Evolutionary conservation across 2,797 vertebrate genomes (phyloP).

Genomic region (Spheniscus humboldti): DNA sequence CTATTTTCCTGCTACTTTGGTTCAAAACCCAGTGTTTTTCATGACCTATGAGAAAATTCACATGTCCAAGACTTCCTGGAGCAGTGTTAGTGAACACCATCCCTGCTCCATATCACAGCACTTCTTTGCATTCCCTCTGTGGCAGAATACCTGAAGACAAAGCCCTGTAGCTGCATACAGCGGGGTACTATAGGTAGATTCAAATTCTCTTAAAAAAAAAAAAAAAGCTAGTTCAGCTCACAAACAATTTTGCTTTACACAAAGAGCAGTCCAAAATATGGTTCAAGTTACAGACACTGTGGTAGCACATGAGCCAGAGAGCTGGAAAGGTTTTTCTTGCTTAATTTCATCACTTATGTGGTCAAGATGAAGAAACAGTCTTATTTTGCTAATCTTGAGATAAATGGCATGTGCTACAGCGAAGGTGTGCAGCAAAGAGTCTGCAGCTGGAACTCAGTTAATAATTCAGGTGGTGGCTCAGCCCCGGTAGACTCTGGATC

Average conservation of each 20-base stretch:
- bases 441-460: neutral
- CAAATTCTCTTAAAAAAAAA: neutral
- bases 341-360: neutral
- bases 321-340: neutral
- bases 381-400: neutral
- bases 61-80: neutral
- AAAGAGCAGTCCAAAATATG: neutral
- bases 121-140: neutral
- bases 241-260: neutral
- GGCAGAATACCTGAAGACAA: neutral
- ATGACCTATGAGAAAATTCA: neutral
- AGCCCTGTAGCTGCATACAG: neutral
- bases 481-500: neutral
- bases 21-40: neutral
- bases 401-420: neutral
- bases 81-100: neutral
- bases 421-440: neutral
- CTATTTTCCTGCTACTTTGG: neutral
- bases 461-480: conserved; percentile 11
- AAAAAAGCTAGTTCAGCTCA: neutral
- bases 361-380: neutral
- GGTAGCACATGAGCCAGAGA: neutral
- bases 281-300: neutral
- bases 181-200: neutral
- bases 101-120: neutral